Percentiles rank a stretch among this genome's conserved stretches.
These are phyloP conservation scores for Melanotaenia maccullochi DNA, from an alignment of 2,797 vertebrate genomes.

Conservation along the genomic window DNA sequence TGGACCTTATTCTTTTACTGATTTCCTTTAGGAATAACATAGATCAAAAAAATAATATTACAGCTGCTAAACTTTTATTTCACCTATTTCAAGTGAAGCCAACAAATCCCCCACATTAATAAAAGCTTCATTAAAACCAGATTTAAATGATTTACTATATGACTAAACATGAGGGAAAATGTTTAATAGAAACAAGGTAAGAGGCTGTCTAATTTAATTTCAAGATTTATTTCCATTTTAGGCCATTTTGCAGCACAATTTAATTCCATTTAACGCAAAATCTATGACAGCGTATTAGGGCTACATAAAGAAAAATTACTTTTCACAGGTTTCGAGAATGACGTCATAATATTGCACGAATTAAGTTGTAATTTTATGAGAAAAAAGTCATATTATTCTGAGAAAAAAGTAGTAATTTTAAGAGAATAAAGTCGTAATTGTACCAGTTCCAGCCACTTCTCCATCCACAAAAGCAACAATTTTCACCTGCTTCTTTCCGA, in stretches of 20 bases:
- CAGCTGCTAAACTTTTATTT: conserved; percentile 15
- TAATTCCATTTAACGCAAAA: conserved; percentile 39
- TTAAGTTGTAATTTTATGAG: too few species aligned
- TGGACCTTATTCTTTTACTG: conserved; percentile 9
- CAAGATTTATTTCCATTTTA: conserved; percentile 56
- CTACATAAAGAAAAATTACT: too few species aligned
- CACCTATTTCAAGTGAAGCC: conserved; percentile 14
- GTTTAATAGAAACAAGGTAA: conserved; percentile 20
- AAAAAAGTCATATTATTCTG: too few species aligned
- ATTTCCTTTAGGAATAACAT: conserved; percentile 5
- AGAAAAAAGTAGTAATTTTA: too few species aligned
- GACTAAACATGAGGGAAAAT: conserved; percentile 31
- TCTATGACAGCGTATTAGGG: too few species aligned
- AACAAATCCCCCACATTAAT: conserved; percentile 14
- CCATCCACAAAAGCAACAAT: too few species aligned
- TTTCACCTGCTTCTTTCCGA: too few species aligned
- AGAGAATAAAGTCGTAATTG: too few species aligned
- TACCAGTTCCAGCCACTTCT: too few species aligned
- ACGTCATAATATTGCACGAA: too few species aligned
- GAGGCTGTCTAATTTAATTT: conserved; percentile 51
- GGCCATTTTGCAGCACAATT: conserved; percentile 37
- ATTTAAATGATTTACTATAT: conserved; percentile 13
- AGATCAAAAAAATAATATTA: conserved; percentile 20
- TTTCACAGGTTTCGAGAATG: too few species aligned
- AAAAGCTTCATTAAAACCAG: conserved; percentile 10